Evolutionary conservation across 1,140 invertebrate genomes (phyloP).

Genomic region (Drosophila insularis): DNA sequence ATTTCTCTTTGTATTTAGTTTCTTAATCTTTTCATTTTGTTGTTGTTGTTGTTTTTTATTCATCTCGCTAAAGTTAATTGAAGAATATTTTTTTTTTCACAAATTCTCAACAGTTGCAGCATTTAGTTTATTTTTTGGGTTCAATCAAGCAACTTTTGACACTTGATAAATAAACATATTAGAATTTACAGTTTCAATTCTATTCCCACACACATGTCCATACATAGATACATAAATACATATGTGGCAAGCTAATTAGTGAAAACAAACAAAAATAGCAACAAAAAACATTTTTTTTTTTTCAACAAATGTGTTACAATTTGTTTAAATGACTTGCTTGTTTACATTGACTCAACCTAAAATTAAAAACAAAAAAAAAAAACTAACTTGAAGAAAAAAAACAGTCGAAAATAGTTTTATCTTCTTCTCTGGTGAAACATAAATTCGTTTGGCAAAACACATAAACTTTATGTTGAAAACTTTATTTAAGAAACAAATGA

Average conservation of each 20-base stretch:
- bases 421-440: constrained; percentile 29
- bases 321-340: constrained; percentile 38
- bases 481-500: constrained; percentile 41
- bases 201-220: constrained; percentile 18
- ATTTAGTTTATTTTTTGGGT: neutral
- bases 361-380: constrained; percentile 35
- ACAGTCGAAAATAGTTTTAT: neutral
- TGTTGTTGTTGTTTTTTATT: constrained; percentile 3
- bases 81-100: neutral
- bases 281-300: constrained; percentile 3
- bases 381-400: constrained; percentile 16
- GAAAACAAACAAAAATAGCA: constrained; percentile 55
- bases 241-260: constrained; percentile 63
- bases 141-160: constrained; percentile 52
- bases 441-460: constrained; percentile 58
- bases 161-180: constrained; percentile 71
- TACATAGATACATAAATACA: neutral
- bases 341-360: constrained; percentile 44
- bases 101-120: constrained; percentile 34
- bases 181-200: constrained; percentile 50
- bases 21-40: constrained; percentile 44
- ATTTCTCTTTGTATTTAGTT: constrained; percentile 42
- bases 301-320: constrained; percentile 65
- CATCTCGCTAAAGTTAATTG: constrained; percentile 15
- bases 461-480: constrained; percentile 65